Evolutionary conservation across 1,140 invertebrate species (phyloP).

Genomic region (Papilio polyxenes): DNA sequence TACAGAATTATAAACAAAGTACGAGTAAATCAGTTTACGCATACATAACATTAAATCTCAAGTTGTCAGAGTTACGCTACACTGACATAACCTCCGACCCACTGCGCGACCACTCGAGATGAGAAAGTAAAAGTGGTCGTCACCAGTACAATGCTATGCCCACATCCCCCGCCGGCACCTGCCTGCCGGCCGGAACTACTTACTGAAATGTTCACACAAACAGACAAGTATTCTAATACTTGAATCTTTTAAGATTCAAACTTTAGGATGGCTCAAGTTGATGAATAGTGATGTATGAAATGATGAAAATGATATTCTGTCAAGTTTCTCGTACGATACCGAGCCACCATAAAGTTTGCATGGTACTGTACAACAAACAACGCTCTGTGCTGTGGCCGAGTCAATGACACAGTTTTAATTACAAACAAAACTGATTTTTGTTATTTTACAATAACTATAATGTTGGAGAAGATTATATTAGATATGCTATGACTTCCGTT

Average conservation of each 20-base stretch:
- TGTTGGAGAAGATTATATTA: background rate
- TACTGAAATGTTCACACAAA: background rate
- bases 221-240: background rate
- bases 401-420: slow-evolving; percentile 33
- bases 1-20: background rate
- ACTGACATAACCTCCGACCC: slow-evolving; percentile 34
- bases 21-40: background rate
- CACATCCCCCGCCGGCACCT: background rate
- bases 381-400: background rate
- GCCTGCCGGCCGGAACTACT: slow-evolving; percentile 10
- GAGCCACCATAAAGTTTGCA: background rate
- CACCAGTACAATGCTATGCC: background rate
- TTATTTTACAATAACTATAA: background rate
- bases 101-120: background rate
- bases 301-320: background rate
- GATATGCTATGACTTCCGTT: background rate
- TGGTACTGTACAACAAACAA: background rate
- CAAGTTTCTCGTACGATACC: background rate
- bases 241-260: background rate
- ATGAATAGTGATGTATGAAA: background rate
- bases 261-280: background rate
- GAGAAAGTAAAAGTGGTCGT: slow-evolving; percentile 33
- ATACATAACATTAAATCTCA: background rate
- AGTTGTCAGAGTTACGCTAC: slow-evolving; percentile 16
- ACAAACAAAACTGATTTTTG: slow-evolving; percentile 3